Evolutionary conservation across 2,113 vertebrate species (phyloP).

Genomic region (Phainopepla nitens): DNA sequence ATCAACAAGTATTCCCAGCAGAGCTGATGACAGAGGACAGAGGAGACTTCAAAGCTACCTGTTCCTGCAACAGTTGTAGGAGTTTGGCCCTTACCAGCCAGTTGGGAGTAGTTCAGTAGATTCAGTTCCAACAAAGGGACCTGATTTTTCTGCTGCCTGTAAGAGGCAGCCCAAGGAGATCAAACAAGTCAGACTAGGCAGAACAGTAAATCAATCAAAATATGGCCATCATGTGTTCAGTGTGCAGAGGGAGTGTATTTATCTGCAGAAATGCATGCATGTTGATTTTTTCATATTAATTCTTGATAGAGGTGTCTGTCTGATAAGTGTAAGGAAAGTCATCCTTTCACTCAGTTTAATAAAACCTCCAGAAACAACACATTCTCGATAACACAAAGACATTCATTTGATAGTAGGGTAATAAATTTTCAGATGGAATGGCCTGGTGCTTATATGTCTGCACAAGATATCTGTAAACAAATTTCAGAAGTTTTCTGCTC

Average conservation of each 20-base stretch:
- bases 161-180: background rate
- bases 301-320: background rate
- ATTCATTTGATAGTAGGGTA: background rate
- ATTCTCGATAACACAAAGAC: background rate
- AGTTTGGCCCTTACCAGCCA: background rate
- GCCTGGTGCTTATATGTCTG: background rate
- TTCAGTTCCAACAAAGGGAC: background rate
- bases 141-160: background rate
- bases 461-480: background rate
- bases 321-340: background rate
- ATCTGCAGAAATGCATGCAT: background rate
- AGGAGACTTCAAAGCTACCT: background rate
- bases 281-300: background rate
- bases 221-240: background rate
- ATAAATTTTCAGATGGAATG: background rate
- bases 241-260: background rate
- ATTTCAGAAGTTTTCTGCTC: background rate
- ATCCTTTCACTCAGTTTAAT: constrained; percentile 24
- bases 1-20: background rate
- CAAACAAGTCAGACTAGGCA: background rate
- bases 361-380: constrained; percentile 13
- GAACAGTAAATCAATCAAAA: background rate
- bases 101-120: background rate
- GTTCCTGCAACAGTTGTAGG: background rate
- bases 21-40: background rate